These are phyloP conservation scores for Squalus acanthias DNA, from an alignment of 2,797 vertebrate species.

Conservation along the genomic window DNA sequence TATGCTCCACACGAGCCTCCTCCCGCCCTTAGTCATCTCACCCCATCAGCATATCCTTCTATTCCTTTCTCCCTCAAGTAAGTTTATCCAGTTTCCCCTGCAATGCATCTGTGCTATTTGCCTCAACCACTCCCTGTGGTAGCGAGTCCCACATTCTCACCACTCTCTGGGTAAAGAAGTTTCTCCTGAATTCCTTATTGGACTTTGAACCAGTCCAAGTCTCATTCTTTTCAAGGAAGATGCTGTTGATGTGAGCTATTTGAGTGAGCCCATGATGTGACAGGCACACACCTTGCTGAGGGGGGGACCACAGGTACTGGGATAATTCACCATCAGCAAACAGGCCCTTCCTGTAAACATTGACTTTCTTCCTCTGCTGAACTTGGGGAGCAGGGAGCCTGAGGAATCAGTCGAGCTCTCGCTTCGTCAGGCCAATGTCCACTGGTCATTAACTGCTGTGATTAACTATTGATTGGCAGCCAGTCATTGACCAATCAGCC, in stretches of 20 bases:
- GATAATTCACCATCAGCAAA: background rate
- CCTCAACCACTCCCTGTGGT: too few relatives aligned
- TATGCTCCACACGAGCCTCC: too few relatives aligned
- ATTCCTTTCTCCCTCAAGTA: background rate
- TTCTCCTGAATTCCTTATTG: background rate
- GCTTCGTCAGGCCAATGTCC: background rate
- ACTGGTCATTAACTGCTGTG: background rate
- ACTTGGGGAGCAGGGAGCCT: background rate
- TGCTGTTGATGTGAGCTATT: background rate
- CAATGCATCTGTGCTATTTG: background rate
- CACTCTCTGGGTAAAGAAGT: too few relatives aligned
- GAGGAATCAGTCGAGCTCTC: background rate
- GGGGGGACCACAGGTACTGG: too few relatives aligned
- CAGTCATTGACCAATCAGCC: background rate
- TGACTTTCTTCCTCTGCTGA: background rate
- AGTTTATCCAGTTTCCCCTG: background rate
- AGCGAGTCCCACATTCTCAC: background rate
- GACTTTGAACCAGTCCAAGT: background rate
- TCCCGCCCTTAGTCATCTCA: background rate
- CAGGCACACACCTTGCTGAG: background rate
- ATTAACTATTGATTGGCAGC: background rate
- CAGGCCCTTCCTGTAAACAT: background rate
- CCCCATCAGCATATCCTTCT: background rate
- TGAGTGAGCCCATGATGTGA: background rate
- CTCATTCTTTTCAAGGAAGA: too few relatives aligned